Evolutionary conservation across 2,797 vertebrate genomes (phyloP).

Genomic region (Enteromius fasciolatus): DNA sequence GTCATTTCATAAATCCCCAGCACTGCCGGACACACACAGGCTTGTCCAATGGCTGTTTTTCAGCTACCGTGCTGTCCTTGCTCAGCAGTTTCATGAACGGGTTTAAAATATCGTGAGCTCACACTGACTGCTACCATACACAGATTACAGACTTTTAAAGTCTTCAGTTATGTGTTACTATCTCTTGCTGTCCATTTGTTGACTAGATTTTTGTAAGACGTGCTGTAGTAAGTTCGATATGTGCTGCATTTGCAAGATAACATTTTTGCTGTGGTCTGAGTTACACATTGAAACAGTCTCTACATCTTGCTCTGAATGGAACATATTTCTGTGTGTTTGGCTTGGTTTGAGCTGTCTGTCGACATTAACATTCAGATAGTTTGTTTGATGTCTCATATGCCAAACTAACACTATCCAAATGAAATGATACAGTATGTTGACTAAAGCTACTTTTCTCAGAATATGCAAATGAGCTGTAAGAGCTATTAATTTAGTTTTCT

Average conservation of each 20-base stretch:
- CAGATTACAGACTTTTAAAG: conserved; percentile 2
- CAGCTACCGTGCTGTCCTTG: conserved; percentile 11
- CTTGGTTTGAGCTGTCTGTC: not conserved
- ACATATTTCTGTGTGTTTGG: not conserved
- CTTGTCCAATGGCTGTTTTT: conserved; percentile 12
- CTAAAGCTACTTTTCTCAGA: conserved; percentile 6
- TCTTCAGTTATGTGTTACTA: not conserved
- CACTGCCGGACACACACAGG: conserved; percentile 23
- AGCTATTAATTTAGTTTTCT: conserved; percentile 19
- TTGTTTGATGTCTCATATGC: not conserved
- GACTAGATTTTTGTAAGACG: not conserved
- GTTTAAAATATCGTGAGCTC: not conserved
- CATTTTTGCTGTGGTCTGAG: not conserved
- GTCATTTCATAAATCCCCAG: conserved; percentile 41
- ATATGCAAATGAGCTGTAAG: conserved; percentile 25
- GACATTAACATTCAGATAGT: conserved; percentile 15
- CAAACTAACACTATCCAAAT: not conserved
- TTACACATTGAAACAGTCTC: not conserved
- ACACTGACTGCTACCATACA: not conserved
- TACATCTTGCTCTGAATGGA: not conserved
- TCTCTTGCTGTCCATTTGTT: not conserved
- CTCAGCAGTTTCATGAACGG: conserved; percentile 15
- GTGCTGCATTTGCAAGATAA: not conserved
- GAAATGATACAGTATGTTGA: not conserved
- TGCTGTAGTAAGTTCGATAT: not conserved